Base-by-base conservation (phyloP, 2,113 vertebrate species). In the Pterocles burchelli region DNA sequence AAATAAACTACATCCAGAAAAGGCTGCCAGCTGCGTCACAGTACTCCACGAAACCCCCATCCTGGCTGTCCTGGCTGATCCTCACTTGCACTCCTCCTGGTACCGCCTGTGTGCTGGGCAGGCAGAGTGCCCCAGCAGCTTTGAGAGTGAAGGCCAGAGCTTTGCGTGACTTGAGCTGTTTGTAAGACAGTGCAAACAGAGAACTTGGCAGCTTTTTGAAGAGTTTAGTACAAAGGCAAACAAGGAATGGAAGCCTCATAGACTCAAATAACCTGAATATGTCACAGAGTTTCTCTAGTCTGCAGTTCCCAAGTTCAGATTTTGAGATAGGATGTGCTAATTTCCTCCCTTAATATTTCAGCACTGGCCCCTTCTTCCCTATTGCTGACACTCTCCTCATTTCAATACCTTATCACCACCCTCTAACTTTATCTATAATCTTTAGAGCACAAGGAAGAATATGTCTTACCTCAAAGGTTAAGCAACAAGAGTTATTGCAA, bases 401-500 rank as follows among this genome's bases (percentile, higher is more conserved):
- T 79, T 95, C 46, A 57, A 90, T 33, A 55, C 13, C 73, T 90
- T 90, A 94, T 83, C 76, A 78, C 13, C 41, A 83, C 61, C 52
- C 43, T 70, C n/a, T 55, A 54, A n/a, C 14, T 72, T 88, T 51
- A 87, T 88, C 76, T 86, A 22, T 67, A 65, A 84, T 90, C 75
- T 86, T 70, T 34, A 59, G 38, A 22, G 29, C 26, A 61, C 1
- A 2, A 74, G 38, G 33, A 92, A 38, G 24, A 86, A 72, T 8
- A 36, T 2, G 2, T 88, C 85, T 89, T 93, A 86, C 29, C 57
- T 67, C 73, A 67, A 85, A 68, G 33, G 16, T 96, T 90, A 92
- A 90, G 94, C 83, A 97, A 95, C 52, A 59, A 76, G 26, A 96
- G 45, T 24, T 84, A 48, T 90, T 95, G 68, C 93, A 78, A 92